A percentile compares a stretch with the other conserved stretches of the same genome.
These are phyloP conservation scores for Zhuqinia jingwanae DNA, from an alignment of 2,888 invertebrate species.

Conservation along the genomic window DNA sequence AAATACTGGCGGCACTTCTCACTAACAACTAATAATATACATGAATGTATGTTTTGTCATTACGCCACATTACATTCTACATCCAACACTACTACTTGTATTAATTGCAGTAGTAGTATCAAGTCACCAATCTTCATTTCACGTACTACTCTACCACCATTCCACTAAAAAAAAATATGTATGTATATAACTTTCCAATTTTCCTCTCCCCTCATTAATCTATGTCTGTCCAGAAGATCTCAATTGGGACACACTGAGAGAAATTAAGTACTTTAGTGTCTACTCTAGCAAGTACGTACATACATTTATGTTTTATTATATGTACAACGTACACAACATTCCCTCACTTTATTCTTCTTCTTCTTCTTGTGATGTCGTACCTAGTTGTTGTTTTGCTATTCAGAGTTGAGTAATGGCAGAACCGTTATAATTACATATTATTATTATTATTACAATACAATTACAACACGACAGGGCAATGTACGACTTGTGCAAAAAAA, in stretches of 20 bases:
- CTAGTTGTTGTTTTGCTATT: no score
- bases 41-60: no score
- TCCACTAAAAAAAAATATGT: no score
- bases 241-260: constrained; percentile 27
- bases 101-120: not conserved
- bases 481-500: no score
- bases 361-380: no score
- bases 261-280: not conserved
- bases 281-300: not conserved
- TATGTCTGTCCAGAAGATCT: constrained; percentile 49
- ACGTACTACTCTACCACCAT: no score
- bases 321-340: not conserved
- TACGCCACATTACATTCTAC: not conserved
- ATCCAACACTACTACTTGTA: not conserved
- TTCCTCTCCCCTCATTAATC: constrained; percentile 65
- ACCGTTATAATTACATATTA: constrained; percentile 20
- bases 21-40: no score
- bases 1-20: no score
- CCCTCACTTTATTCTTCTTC: not conserved
- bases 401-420: no score
- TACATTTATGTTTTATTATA: no score
- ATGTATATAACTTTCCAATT: constrained; percentile 13
- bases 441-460: not conserved
- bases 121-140: constrained; percentile 41
- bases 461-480: constrained; percentile 9